These are phyloP conservation scores for Agrenia bidenticulata DNA, from an alignment of 2,888 invertebrate genomes.

Conservation along the genomic window DNA sequence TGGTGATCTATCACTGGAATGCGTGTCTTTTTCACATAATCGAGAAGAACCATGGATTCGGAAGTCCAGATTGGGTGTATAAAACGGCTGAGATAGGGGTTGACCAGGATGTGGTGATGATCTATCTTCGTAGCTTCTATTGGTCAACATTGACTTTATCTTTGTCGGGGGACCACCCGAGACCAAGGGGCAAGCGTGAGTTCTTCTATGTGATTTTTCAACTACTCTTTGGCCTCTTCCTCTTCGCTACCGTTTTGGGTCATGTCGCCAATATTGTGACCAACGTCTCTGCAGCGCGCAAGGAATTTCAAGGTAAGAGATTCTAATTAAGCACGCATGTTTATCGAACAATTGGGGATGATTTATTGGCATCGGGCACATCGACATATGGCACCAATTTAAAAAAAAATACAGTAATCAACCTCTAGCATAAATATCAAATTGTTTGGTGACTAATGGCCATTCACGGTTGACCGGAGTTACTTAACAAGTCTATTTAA, in stretches of 20 bases:
- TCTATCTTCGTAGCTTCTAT: conserved; percentile 96
- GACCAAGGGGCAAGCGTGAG: conserved; percentile 81
- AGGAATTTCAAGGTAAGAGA: conserved; percentile 98
- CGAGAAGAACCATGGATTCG: conserved; percentile 91
- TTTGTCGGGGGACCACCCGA: conserved; percentile 88
- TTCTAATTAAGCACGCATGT: too few relatives aligned
- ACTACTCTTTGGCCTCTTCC: conserved; percentile 86
- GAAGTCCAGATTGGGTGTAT: conserved; percentile 89
- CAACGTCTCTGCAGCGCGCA: conserved; percentile 92
- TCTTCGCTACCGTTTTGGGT: conserved; percentile 94
- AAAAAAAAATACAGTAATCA: too few relatives aligned
- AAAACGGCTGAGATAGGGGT: conserved; percentile 57
- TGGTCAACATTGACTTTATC: conserved; percentile 96
- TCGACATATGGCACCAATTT: too few relatives aligned
- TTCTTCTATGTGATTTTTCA: conserved; percentile 68
- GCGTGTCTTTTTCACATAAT: conserved; percentile 97
- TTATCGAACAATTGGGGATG: too few relatives aligned
- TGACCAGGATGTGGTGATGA: conserved; percentile 79
- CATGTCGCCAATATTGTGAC: conserved; percentile 98
- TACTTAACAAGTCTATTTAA: too few relatives aligned
- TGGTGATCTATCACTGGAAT: conserved; percentile 99
- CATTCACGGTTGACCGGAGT: too few relatives aligned
- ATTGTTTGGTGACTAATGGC: too few relatives aligned
- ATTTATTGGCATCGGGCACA: too few relatives aligned
- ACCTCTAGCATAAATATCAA: too few relatives aligned